Evolutionary conservation across 2,797 vertebrate genomes (phyloP), one percentile per base, ranked within the genome.

Genomic region (Gymnoscopelus microlampas): DNA sequence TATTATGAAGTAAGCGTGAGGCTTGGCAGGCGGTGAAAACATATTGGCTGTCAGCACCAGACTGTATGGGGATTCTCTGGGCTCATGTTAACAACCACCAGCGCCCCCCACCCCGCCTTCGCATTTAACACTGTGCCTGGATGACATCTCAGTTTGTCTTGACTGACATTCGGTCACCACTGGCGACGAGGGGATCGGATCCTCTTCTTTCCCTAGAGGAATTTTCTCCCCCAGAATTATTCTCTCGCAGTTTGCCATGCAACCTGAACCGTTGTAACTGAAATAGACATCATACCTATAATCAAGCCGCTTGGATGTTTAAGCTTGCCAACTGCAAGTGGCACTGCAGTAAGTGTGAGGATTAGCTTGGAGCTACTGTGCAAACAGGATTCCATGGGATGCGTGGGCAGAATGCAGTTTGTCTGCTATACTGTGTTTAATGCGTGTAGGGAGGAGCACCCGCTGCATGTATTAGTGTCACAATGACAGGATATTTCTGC

Each of bases 391-490:
- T 60, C 71, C 59, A 53, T 2, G 2, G 53, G 19, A 55, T 48
- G 50, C 54, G 44, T 11, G 60, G 72, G 60, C 75, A 50, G 39
- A 44, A 62, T 8, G 2, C 51, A 24, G 12, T 32, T 32, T 8
- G 6, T 44, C 39, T 66, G 71, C 39, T 23, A 1, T 58, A 60
- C 66, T 51, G 66, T 60, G 59, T 68, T 51, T 32, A 71, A 80
- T 84, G 70, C 66, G 73, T 77, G 66, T 71, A 77, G 70, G 66
- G 80, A 71, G 81, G 70, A 72, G 56, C 63, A 65, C 47, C 53
- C 57, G 54, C 73, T 79, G 78, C 82, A 86, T 88, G 77, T 57
- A 64, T 90, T 83, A 85, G 80, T 82, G 85, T 88, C 87, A 84
- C 53, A 75, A 77, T 74, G 81, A 78, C 83, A 79, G 62, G 64